phyloP scores from a whole-genome alignment of 2,888 invertebrate genomes.

The Chorisops tibialis region DNA sequence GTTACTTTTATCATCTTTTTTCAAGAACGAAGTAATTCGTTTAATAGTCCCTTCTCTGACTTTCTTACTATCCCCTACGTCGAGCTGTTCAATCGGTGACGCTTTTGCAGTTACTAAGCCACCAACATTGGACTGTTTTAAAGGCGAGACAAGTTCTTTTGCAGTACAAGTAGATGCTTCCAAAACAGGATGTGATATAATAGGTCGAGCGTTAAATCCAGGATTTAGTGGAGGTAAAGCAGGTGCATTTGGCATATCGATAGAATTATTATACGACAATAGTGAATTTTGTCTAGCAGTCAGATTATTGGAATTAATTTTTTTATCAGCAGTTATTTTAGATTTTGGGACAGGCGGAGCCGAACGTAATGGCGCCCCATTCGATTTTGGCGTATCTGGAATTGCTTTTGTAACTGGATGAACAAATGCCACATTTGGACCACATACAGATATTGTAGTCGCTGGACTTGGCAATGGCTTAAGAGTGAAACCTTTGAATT shows the following conservation, averaged over 20 bases:
- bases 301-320: neutral
- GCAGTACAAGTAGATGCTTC: slow-evolving; percentile 79
- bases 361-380: slow-evolving; percentile 53
- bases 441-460: slow-evolving; percentile 42
- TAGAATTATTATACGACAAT: neutral
- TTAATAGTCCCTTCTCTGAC: slow-evolving; percentile 64
- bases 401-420: slow-evolving; percentile 44
- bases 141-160: slow-evolving; percentile 60
- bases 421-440: slow-evolving; percentile 57
- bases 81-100: slow-evolving; percentile 57
- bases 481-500: slow-evolving; percentile 82
- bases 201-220: slow-evolving; percentile 63
- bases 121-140: neutral
- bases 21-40: slow-evolving; percentile 72
- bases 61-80: slow-evolving; percentile 36
- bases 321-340: slow-evolving; percentile 40
- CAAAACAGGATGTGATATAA: slow-evolving; percentile 77
- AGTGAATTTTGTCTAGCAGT: no score
- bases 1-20: slow-evolving; percentile 57
- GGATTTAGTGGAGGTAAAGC: slow-evolving; percentile 64
- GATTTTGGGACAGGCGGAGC: slow-evolving; percentile 66
- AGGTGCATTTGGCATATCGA: slow-evolving; percentile 44
- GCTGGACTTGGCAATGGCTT: slow-evolving; percentile 47
- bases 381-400: slow-evolving; percentile 38
- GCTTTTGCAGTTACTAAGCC: slow-evolving; percentile 60